A percentile compares a stretch with the other conserved stretches of the same genome.
phyloP scores from a whole-genome alignment of 2,797 vertebrate species.

The Microctenopoma steveboyesi region DNA sequence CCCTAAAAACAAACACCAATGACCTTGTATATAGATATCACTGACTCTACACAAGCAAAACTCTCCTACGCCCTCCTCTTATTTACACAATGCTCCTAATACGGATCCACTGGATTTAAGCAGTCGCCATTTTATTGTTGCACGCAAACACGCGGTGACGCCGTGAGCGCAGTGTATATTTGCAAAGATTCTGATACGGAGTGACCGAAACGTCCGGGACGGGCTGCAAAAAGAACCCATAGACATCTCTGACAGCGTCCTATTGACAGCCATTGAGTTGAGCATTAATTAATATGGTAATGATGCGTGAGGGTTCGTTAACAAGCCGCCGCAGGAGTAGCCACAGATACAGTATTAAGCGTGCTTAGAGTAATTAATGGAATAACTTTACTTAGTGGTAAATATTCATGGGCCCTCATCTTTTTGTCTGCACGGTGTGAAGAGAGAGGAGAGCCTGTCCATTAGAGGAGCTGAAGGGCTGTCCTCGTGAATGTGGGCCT shows the following conservation, averaged over 20 bases:
- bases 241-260: conserved; percentile 67
- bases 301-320: conserved; percentile 83
- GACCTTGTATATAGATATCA: conserved; percentile 74
- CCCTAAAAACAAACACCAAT: conserved; percentile 83
- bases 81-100: conserved; percentile 57
- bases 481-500: conserved; percentile 74
- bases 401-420: conserved; percentile 85
- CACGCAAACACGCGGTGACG: conserved; percentile 18
- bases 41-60: conserved; percentile 49
- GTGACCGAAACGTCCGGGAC: conserved; percentile 61
- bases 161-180: conserved; percentile 23
- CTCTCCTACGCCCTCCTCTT: conserved; percentile 61
- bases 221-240: conserved; percentile 49
- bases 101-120: conserved; percentile 32
- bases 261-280: conserved; percentile 77
- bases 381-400: conserved; percentile 85
- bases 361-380: conserved; percentile 84
- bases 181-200: conserved; percentile 56
- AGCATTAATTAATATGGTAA: conserved; percentile 86
- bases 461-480: conserved; percentile 86
- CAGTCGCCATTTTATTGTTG: conserved; percentile 24
- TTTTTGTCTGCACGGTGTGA: conserved; percentile 74
- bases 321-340: conserved; percentile 78
- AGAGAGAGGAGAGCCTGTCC: conserved; percentile 82
- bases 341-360: conserved; percentile 80